Percentiles rank a stretch among this genome's conserved stretches.
phyloP scores from a whole-genome alignment of 2,888 invertebrate genomes.

The Heliconius charithonia region DNA sequence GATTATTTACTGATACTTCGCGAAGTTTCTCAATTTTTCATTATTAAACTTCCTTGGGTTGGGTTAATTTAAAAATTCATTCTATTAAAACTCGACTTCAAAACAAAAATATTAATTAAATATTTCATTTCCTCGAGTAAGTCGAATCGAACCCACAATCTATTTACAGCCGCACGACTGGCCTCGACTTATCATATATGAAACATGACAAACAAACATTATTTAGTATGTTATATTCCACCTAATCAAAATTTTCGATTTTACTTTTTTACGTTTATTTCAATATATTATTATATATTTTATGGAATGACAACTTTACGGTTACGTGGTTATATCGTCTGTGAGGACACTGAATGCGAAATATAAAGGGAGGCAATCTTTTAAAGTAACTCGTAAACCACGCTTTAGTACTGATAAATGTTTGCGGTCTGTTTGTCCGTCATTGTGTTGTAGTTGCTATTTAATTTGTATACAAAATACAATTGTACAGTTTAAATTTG shows the following conservation, averaged over 20 bases:
- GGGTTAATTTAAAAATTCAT: too few relatives aligned
- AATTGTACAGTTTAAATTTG: not conserved
- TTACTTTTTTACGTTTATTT: not conserved
- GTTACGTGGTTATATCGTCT: conserved; percentile 27
- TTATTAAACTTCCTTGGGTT: too few relatives aligned
- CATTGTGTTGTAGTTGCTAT: conserved; percentile 21
- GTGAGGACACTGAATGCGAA: conserved; percentile 31
- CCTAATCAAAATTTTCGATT: not conserved
- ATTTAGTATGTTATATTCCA: too few relatives aligned
- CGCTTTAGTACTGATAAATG: conserved; percentile 30
- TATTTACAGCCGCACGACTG: too few relatives aligned
- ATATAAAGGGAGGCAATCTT: conserved; percentile 36
- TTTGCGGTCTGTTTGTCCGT: conserved; percentile 36
- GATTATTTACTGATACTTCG: too few relatives aligned
- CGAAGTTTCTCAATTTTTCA: too few relatives aligned
- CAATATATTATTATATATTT: conserved; percentile 1
- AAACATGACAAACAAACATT: too few relatives aligned
- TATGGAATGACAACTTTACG: not conserved
- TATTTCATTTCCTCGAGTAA: too few relatives aligned
- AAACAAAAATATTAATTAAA: too few relatives aligned
- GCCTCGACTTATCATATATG: too few relatives aligned
- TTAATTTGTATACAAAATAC: conserved; percentile 21
- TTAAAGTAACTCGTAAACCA: conserved; percentile 34
- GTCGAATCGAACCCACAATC: too few relatives aligned
- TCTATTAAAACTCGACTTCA: too few relatives aligned